Base-by-base conservation (phyloP, 1,140 invertebrate genomes). In the Euborellia annulipes region DNA sequence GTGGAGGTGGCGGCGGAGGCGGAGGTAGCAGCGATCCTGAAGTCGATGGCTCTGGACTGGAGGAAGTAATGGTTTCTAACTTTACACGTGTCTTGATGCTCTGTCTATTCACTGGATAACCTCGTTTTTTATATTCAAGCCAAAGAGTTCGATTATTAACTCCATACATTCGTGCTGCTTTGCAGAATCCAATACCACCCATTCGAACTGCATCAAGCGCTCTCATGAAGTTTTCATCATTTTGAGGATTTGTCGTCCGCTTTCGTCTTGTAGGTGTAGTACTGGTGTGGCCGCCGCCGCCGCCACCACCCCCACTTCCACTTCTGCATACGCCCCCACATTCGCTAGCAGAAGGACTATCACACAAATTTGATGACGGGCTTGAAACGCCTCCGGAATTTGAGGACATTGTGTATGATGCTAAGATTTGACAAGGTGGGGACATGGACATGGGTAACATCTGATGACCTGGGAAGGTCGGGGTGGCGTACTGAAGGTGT, bases 131-230 rank as follows among this genome's bases (percentile, higher is more conserved):
- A 55, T 85, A 85, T 54, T 87, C 82, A 13, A 85, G 65, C 83
- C 83, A 87, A 1, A 87, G 60, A 0, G 83, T 85, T 27, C 82
- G 68, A 61, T 85, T 85, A 62, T 85, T 87, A 1, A 85, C 82
- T 13, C 82, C 82, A 58, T 79, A 85, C 61, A 84, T 72, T 32
- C 79, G 67, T 0, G 82, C 83, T 6, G 82, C 82, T 53, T 85
- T 85, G 60, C 82, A 85, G 61, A 86, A 85, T 1, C 83, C 83
- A 48, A 86, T 83, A 16, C 80, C 79, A n/a, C 82, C 82, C 48
- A 76, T 76, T 14, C 82, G 69, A 0, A 85, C 82, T 1, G 82
- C 82, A 55, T 85, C 81, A 16, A 86, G 61, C 0, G 83, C 83
- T 7, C 73, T 64, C 42, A 82, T 74, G 57, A 85, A 84, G 58